Percentiles rank a stretch among this genome's conserved stretches.
Evolutionary conservation across 2,888 invertebrate species (phyloP).

Genomic region (Phalera bucephala): DNA sequence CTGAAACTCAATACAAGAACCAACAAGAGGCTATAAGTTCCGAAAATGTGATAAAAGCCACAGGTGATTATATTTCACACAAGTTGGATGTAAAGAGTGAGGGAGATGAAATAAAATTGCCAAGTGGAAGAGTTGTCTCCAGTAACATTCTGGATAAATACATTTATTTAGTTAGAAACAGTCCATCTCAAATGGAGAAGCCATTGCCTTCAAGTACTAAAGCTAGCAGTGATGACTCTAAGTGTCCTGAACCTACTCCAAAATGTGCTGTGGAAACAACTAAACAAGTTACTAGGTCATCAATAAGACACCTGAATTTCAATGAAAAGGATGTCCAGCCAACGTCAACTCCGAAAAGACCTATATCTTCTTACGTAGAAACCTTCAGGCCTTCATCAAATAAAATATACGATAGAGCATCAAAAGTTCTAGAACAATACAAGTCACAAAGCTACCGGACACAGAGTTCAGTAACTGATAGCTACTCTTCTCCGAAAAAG

Average conservation of each 20-base stretch:
- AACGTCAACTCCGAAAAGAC: slow-evolving; percentile 69
- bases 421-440: slow-evolving; percentile 71
- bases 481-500: slow-evolving; percentile 49
- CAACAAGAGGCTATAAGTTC: slow-evolving; percentile 39
- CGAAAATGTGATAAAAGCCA: slow-evolving; percentile 69
- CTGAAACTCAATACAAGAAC: slow-evolving; percentile 54
- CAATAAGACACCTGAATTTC: slow-evolving; percentile 61
- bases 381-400: slow-evolving; percentile 67
- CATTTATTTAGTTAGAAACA: slow-evolving; percentile 71
- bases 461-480: slow-evolving; percentile 46
- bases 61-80: slow-evolving; percentile 66
- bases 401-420: slow-evolving; percentile 69
- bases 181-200: slow-evolving; percentile 40
- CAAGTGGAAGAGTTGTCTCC: slow-evolving; percentile 60
- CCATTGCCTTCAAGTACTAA: slow-evolving; percentile 25
- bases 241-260: slow-evolving; percentile 27
- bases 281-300: slow-evolving; percentile 42
- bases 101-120: slow-evolving; percentile 52
- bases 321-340: slow-evolving; percentile 68
- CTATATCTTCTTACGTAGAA: slow-evolving; percentile 42
- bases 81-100: slow-evolving; percentile 53
- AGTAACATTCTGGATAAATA: slow-evolving; percentile 69
- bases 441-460: slow-evolving; percentile 56
- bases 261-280: slow-evolving; percentile 22
- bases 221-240: slow-evolving; percentile 22